Percentiles rank a stretch among this genome's conserved stretches.
Conservation (phyloP, 2,113 vertebrate species). For the Salminus brasiliensis region DNA sequence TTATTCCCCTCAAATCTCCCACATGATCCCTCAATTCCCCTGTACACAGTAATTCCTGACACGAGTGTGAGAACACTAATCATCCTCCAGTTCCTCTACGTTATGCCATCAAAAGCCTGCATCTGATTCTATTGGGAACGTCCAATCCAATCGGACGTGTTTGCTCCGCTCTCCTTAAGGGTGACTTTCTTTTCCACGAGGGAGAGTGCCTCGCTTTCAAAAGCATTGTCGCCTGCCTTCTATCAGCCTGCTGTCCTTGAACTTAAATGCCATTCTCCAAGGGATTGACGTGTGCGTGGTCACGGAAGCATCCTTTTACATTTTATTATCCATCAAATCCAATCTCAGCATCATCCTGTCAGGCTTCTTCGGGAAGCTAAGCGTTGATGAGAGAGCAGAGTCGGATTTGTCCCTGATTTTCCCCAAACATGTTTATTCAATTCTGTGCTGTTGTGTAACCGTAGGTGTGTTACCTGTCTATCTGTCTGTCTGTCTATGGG, state of each 20-base stretch:
- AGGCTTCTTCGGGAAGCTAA: constrained; percentile 18
- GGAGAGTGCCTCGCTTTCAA: constrained; percentile 59
- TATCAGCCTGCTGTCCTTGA: constrained; percentile 60
- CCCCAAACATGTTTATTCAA: not conserved
- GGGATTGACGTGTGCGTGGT: constrained; percentile 35
- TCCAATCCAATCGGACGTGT: constrained; percentile 51
- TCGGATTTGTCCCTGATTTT: constrained; percentile 15
- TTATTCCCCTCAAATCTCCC: not conserved
- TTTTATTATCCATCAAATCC: constrained; percentile 53
- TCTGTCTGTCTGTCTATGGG: too few relatives aligned
- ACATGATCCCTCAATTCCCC: not conserved
- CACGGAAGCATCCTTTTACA: constrained; percentile 14
- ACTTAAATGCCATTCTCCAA: constrained; percentile 62
- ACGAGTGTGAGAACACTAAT: constrained; percentile 25
- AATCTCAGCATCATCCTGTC: constrained; percentile 26
- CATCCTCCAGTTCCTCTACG: constrained; percentile 1
- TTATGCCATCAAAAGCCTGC: constrained; percentile 36
- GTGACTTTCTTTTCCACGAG: constrained; percentile 42
- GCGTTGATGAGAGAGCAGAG: too few relatives aligned
- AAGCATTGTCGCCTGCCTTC: constrained; percentile 60
- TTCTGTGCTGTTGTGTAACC: too few relatives aligned
- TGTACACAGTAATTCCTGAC: not conserved
- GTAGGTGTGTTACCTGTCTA: too few relatives aligned
- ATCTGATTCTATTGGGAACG: constrained; percentile 6
- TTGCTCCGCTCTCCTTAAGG: constrained; percentile 43